These are phyloP conservation scores for Neuroscelio doddi DNA, from an alignment of 2,888 invertebrate genomes.

Conservation along the genomic window DNA sequence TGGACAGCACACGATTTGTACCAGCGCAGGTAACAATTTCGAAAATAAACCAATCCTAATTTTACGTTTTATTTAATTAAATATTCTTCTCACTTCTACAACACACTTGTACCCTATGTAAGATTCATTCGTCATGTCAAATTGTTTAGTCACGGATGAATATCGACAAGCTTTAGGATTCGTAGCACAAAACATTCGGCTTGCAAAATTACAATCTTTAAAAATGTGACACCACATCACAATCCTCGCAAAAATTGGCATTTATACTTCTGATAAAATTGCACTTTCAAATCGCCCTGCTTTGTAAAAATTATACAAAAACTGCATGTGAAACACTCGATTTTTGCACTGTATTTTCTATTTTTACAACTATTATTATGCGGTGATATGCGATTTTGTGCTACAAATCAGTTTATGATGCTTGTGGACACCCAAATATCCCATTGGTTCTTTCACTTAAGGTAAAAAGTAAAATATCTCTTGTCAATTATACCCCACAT, in stretches of 20 bases:
- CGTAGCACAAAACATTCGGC: conserved; percentile 48
- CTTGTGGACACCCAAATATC: conserved; percentile 20
- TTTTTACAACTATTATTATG: conserved; percentile 34
- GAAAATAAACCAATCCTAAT: conserved; percentile 52
- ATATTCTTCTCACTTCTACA: conserved; percentile 69
- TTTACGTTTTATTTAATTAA: conserved; percentile 69
- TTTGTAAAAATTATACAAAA: conserved; percentile 41
- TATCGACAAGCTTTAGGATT: conserved; percentile 49
- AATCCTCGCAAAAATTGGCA: conserved; percentile 4
- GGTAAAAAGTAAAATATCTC: conserved; percentile 56
- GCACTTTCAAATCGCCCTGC: conserved; percentile 9
- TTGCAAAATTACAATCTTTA: conserved; percentile 16
- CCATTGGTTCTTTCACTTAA: conserved; percentile 18
- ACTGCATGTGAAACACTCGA: conserved; percentile 23
- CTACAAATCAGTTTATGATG: conserved; percentile 46
- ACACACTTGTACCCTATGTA: conserved; percentile 63
- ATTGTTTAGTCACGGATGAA: conserved; percentile 52
- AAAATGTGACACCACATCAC: not conserved
- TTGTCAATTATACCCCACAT: conserved; percentile 48
- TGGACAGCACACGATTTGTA: too few species aligned
- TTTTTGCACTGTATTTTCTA: conserved; percentile 11
- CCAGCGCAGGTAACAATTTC: not conserved
- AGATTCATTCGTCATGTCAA: conserved; percentile 63
- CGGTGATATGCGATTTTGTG: conserved; percentile 42
- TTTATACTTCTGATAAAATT: not conserved